Evolutionary conservation across 2,888 invertebrate genomes (phyloP), one percentile per base, ranked within the genome.

Genomic region (Agonopterix subpropinquella): DNA sequence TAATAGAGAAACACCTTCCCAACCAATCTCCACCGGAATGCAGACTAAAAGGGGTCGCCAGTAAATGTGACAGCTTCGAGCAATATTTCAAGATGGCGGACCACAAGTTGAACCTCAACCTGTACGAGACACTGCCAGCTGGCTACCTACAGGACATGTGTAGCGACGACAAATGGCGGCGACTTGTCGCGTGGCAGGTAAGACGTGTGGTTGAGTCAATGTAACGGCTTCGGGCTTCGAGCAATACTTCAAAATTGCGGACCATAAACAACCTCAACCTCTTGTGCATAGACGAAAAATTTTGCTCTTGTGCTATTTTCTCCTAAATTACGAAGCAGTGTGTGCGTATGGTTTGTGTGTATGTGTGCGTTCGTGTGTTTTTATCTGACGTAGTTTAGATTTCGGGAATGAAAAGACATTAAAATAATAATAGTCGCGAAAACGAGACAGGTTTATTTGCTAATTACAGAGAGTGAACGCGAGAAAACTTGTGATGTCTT

Each of bases 1-100:
- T 85, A 35, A 77, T 86, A 41, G 73, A 79, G 58, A 66, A 69
- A 18, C 61, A 79, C 51, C 57, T 72, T 51, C 79, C 82, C 0
- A 57, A 73, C 41, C 56, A 62, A 10, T 58, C 59, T 2, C 46
- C 79, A 41, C 52, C 70, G 1, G 83, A 84, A 54, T 90, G 72
- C 82, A 91, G 84, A 91, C 92, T 73, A 90, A 96, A 64, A 84
- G 70, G 91, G 53, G 70, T 92, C 18, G 89, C 90, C 11, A 72
- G 85, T 1, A 93, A 93, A 64, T 90, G 91, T 59, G 63, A 78
- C 1, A 87, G 87, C 62, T 96, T 96, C 73, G 58, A 77, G 0
- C 91, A 93, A 49, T 97, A 97, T 77, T 90, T 92, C 44, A 77
- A 86, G 50, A 90, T 90, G 80, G 94, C 95, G 41, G 85, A 92